A percentile compares a stretch with the other conserved stretches of the same genome.
phyloP scores from a whole-genome alignment of 2,888 invertebrate genomes.

The Acleris laterana region DNA sequence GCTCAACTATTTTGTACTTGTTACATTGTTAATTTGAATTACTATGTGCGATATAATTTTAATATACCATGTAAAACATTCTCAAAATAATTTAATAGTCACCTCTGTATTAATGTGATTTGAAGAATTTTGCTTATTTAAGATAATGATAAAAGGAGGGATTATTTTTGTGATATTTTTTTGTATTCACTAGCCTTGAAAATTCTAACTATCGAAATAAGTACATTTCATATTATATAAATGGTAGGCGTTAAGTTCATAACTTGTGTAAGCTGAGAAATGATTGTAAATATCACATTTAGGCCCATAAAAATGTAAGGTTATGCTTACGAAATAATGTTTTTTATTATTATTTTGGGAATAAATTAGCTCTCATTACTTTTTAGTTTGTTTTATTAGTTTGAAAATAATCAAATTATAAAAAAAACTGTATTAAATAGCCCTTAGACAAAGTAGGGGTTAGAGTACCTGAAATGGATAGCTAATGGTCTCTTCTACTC shows the following conservation, averaged over 20 bases:
- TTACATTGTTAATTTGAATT: too few relatives aligned
- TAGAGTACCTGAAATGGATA: too few relatives aligned
- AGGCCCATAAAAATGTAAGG: constrained; percentile 20
- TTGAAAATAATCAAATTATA: neutral
- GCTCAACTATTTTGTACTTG: too few relatives aligned
- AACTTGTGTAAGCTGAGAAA: constrained; percentile 19
- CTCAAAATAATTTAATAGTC: too few relatives aligned
- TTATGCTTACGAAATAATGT: constrained; percentile 18
- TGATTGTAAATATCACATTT: constrained; percentile 26
- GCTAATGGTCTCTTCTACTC: too few relatives aligned
- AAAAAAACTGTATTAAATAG: too few relatives aligned
- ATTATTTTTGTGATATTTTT: constrained; percentile 37
- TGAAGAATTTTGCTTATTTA: constrained; percentile 3
- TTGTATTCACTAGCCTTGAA: constrained; percentile 29
- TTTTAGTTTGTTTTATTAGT: too few relatives aligned
- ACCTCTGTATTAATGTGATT: neutral
- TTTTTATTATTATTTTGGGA: constrained; percentile 30
- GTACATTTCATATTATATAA: constrained; percentile 35
- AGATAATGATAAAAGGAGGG: constrained; percentile 16
- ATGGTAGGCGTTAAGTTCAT: constrained; percentile 29
- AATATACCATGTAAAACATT: too few relatives aligned
- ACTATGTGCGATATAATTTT: too few relatives aligned
- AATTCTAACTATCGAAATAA: constrained; percentile 22
- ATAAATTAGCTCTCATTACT: constrained; percentile 37
- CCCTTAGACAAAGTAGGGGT: too few relatives aligned